These are phyloP conservation scores for Channa maculata DNA, from an alignment of 2,113 vertebrate genomes.

Conservation along the genomic window DNA sequence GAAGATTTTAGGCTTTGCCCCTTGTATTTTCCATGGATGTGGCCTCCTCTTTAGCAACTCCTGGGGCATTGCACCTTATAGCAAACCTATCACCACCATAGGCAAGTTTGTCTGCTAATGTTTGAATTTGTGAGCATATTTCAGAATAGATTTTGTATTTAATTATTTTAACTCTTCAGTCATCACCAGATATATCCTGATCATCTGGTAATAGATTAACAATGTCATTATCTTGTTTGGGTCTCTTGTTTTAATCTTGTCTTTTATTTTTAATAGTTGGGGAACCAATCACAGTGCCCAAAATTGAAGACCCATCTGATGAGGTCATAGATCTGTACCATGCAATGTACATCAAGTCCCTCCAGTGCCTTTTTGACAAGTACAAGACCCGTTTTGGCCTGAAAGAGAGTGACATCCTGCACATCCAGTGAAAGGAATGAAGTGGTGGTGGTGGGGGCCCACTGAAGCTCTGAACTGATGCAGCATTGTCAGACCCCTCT, in stretches of 20 bases:
- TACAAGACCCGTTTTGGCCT: slow-evolving; percentile 92
- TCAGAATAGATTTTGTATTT: no score
- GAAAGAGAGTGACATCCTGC: slow-evolving; percentile 87
- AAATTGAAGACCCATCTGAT: slow-evolving; percentile 87
- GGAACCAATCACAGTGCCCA: slow-evolving; percentile 95
- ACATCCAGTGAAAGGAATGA: slow-evolving; percentile 85
- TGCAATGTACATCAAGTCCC: slow-evolving; percentile 89
- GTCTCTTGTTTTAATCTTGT: slow-evolving; percentile 7
- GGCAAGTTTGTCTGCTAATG: slow-evolving; percentile 79
- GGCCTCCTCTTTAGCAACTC: slow-evolving; percentile 90
- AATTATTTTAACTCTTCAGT: no score
- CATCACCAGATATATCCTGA: no score
- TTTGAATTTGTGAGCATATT: background rate
- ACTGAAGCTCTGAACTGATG: slow-evolving; percentile 36
- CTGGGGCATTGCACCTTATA: slow-evolving; percentile 92
- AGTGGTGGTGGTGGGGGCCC: background rate
- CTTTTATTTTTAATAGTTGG: slow-evolving; percentile 85
- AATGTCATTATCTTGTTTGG: no score
- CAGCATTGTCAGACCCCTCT: slow-evolving; percentile 42
- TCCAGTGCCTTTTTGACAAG: slow-evolving; percentile 91
- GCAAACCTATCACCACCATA: slow-evolving; percentile 93
- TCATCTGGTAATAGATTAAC: no score
- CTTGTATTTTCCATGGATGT: slow-evolving; percentile 93
- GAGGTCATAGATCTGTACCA: slow-evolving; percentile 93
- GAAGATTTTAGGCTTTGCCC: slow-evolving; percentile 95